Evolutionary conservation across 2,888 invertebrate species (phyloP), one percentile per base, ranked within the genome.

Genomic region (Brenthis daphne): DNA sequence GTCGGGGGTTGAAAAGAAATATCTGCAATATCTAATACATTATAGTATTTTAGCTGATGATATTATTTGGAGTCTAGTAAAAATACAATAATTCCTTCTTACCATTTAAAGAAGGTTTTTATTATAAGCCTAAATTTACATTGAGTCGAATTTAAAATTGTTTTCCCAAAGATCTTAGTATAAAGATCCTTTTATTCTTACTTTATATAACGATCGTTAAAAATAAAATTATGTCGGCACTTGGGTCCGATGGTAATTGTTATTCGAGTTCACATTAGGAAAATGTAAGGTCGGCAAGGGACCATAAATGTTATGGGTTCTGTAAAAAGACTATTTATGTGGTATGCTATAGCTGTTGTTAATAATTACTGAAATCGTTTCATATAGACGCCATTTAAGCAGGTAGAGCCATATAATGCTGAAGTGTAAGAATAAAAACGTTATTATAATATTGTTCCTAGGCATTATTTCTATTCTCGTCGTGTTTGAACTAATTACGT

Each of bases 181-280:
- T 14, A 37, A 63, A 37, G 16, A 16, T 29, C 61, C 61, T 63
- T 43, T 63, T 51, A 63, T 63, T 63, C 63, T 63, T 53, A 63
- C 63, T 53, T 53, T 63, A 51, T 63, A 53, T 51, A 63, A 63
- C 37, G 63, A 14, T 51, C 53, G 53, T 20, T 63, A 63, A 67
- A 61, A 68, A 58, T 64, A 64, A 64, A 71, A 69, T 64, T 56
- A 71, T 71, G 71, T 64, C 50, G 66, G 71, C 68, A 71, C 68
- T 71, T 64, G 66, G 68, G 55, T 57, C 58, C 68, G 55, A 66
- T 69, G 71, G 71, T 60, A 56, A 66, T 71, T 71, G 71, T 69
- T 71, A 71, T 66, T 68, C 65, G 68, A 63, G 71, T 56, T 67
- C 68, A 64, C 71, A 71, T 71, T 71, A 71, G 68, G 68, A 68